These are phyloP conservation scores for Dipodomys spectabilis DNA, from an alignment of 2,113 vertebrate genomes.

Conservation along the genomic window DNA sequence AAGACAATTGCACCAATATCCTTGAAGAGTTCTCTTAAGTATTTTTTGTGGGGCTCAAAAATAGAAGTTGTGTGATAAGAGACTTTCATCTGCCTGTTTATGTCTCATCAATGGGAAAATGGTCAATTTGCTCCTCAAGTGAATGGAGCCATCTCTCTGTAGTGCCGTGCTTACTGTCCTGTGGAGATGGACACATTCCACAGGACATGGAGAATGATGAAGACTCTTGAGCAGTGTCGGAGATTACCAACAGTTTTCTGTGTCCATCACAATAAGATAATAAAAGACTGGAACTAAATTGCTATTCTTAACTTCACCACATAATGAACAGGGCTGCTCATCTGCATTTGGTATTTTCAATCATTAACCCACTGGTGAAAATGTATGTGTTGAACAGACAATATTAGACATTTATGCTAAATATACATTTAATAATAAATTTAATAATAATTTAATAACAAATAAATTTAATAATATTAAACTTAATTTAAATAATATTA, in stretches of 20 bases:
- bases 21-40: not conserved
- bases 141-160: conserved; percentile 15
- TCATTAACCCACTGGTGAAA: not conserved
- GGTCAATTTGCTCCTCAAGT: conserved; percentile 11
- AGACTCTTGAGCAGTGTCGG: not conserved
- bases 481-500: not conserved
- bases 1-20: not conserved
- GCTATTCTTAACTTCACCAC: not conserved
- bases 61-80: not conserved
- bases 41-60: conserved; percentile 12
- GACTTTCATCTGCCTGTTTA: not conserved
- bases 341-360: not conserved
- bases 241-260: conserved; percentile 16
- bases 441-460: no score
- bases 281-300: not conserved
- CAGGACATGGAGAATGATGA: no score
- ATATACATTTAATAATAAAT: no score
- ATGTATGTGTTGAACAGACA: not conserved
- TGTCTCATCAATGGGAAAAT: conserved; percentile 18
- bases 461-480: no score
- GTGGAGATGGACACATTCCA: conserved; percentile 46
- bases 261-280: not conserved
- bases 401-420: not conserved
- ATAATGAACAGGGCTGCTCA: not conserved
- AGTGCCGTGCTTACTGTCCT: not conserved